A percentile compares a stretch with the other conserved stretches of the same genome.
These are phyloP conservation scores for Lymantria monacha DNA, from an alignment of 2,888 invertebrate species.

Conservation along the genomic window DNA sequence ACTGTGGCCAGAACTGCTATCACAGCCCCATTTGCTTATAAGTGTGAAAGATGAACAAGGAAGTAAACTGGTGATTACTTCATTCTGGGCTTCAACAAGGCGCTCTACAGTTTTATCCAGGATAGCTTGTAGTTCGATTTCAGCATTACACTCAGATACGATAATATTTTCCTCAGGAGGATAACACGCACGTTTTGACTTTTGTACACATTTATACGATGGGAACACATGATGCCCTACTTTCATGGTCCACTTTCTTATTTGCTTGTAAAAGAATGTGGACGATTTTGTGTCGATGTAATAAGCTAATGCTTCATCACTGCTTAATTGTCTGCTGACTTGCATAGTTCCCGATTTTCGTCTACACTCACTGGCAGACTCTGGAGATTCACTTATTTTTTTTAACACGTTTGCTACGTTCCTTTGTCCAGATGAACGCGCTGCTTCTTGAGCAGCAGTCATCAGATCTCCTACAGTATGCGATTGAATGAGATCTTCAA, in stretches of 20 bases:
- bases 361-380: background rate
- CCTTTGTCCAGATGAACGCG: background rate
- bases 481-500: constrained; percentile 1
- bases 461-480: constrained; percentile 2
- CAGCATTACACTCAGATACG: no score
- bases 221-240: constrained; percentile 16
- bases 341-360: background rate
- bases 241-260: constrained; percentile 13
- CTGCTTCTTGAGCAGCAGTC: constrained; percentile 3
- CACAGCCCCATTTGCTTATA: no score
- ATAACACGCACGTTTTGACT: background rate
- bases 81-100: no score
- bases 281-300: constrained; percentile 9
- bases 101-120: no score
- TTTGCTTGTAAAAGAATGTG: constrained; percentile 9
- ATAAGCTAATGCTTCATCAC: constrained; percentile 9
- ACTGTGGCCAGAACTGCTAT: no score
- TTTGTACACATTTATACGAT: background rate
- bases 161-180: background rate
- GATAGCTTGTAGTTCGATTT: no score
- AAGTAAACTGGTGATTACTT: no score
- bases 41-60: no score
- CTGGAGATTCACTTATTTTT: background rate
- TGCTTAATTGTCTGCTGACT: background rate
- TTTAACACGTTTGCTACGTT: background rate